Evolutionary conservation across 2,888 invertebrate species (phyloP).

Genomic region (Melangyna quadrimaculata): DNA sequence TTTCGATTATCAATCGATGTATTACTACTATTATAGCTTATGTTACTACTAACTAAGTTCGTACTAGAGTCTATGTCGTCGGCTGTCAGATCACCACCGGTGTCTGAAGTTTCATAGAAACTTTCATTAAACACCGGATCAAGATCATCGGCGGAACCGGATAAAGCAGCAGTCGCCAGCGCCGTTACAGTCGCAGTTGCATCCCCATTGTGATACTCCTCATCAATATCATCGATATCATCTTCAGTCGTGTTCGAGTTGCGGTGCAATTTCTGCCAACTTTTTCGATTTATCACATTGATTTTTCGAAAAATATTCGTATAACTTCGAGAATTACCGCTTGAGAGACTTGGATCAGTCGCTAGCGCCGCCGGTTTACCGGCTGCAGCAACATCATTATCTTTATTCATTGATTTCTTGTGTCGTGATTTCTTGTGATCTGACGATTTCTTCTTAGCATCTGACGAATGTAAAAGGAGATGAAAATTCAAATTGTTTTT

Average conservation of each 20-base stretch:
- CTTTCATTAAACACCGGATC: conserved; percentile 74
- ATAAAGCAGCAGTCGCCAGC: conserved; percentile 70
- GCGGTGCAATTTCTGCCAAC: conserved; percentile 73
- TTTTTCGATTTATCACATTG: conserved; percentile 72
- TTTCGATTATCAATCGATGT: conserved; percentile 78
- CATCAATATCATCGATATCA: conserved; percentile 76
- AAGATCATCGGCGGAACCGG: conserved; percentile 49
- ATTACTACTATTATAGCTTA: conserved; percentile 81
- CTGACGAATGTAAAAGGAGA: conserved; percentile 48
- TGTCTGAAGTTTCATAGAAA: conserved; percentile 80
- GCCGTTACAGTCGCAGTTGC: conserved; percentile 74
- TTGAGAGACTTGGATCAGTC: conserved; percentile 70
- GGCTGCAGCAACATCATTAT: not conserved
- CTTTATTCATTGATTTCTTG: conserved; percentile 43
- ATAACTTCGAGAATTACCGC: conserved; percentile 77
- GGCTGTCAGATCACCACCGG: conserved; percentile 79
- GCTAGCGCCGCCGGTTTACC: not conserved
- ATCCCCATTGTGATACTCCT: conserved; percentile 77
- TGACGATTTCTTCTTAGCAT: conserved; percentile 49
- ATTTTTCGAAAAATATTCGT: conserved; percentile 77
- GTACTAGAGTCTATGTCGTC: conserved; percentile 79
- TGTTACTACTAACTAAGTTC: conserved; percentile 79
- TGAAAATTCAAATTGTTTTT: conserved; percentile 40
- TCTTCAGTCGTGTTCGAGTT: conserved; percentile 76
- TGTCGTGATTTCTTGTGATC: conserved; percentile 66